Evolutionary conservation across 2,888 invertebrate species (phyloP), one percentile per base, ranked within the genome.

Genomic region (Chymomyza caudatula): DNA sequence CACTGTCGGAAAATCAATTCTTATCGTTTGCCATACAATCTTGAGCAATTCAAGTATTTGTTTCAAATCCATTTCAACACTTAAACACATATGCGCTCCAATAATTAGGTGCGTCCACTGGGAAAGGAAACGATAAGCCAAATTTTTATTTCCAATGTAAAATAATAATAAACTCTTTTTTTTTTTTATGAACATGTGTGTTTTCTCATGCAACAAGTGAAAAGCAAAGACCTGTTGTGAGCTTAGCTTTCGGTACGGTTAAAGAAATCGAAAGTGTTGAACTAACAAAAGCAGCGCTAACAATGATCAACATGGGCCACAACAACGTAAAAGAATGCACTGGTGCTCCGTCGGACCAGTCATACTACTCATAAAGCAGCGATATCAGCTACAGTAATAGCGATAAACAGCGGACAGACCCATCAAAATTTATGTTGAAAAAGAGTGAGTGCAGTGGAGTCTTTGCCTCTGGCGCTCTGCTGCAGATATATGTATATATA

Each of bases 241-340:
- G 29, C 29, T 19, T 52, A 51, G 56, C 62, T 42, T 51, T 49
- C 52, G 62, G 62, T 15, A 44, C 13, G 13, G 19, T 13, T 47
- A 43, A 57, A 19, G 51, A 63, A 65, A 65, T 60, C 60, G 64
- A 65, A 60, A 65, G 59, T 55, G 60, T 60, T 60, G 57, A 55
- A 60, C 60, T 55, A 65, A 59, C 59, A 29, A 58, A 44, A 59
- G 47, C 61, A 25, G 55, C 20, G 20, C 43, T 8, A 51, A 51
- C 51, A 51, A 51, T 13, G 25, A 47, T 44, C 43, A 44, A 11
- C 44, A 37, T 15, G 20, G 29, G 19, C 25, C 5, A 13, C 42
- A 51, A 25, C 22, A 20, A 22, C 20, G 37, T 43, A 43, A 49
- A 43, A 49, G 25, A 63, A 58, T 29, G 37, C 62, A 42, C 44